A percentile compares a stretch with the other conserved stretches of the same genome.
phyloP scores from a whole-genome alignment of 2,797 vertebrate species.

The Melanotaenia pygmaea region DNA sequence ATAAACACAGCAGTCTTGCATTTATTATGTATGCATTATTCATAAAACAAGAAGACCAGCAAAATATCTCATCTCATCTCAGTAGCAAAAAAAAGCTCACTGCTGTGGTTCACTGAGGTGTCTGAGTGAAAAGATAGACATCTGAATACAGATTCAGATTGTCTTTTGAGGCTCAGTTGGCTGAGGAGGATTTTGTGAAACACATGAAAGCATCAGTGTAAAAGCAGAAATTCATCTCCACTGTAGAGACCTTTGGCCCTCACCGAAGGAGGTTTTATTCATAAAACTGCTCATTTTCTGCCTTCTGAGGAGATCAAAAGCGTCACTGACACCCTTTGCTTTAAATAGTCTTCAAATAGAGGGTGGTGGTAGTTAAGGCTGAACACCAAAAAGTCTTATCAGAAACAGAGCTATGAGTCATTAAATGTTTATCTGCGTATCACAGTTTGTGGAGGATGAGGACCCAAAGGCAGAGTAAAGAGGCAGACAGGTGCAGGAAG shows the following conservation, averaged over 20 bases:
- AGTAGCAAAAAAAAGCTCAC: neutral
- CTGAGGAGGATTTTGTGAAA: neutral
- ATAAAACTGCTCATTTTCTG: conserved; percentile 5
- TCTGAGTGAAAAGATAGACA: neutral
- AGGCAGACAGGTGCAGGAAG: no score
- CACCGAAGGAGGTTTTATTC: neutral
- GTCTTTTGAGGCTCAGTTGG: neutral
- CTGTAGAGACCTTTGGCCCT: neutral
- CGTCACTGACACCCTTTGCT: neutral
- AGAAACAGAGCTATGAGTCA: neutral
- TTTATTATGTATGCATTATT: no score
- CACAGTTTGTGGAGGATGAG: no score
- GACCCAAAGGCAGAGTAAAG: no score
- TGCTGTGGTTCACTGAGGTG: neutral
- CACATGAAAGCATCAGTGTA: neutral
- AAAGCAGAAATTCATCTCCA: neutral
- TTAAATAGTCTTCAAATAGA: neutral
- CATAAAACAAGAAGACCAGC: neutral
- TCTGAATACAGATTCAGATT: neutral
- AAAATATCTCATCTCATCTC: neutral
- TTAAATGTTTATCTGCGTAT: neutral
- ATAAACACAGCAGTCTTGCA: no score
- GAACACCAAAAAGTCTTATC: neutral
- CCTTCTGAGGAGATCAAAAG: neutral
- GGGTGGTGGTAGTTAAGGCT: neutral